Evolutionary conservation across 2,888 invertebrate species (phyloP).

Genomic region (Liposcelis brunnea): DNA sequence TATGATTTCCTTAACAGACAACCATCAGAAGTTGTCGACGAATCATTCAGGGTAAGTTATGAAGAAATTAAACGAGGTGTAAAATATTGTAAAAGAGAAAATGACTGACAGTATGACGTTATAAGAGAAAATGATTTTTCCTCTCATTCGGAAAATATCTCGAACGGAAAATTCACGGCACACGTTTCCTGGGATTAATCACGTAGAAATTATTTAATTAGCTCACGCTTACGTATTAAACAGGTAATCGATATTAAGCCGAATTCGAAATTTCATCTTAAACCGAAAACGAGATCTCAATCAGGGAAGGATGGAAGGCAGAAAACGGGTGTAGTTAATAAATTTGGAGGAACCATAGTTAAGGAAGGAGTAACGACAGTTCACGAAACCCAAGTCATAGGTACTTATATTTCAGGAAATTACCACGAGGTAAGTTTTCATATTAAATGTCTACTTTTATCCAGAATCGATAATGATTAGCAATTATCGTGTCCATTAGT

Average conservation of each 20-base stretch:
- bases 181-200: background rate
- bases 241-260: conserved; percentile 52
- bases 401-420: conserved; percentile 73
- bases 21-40: conserved; percentile 68
- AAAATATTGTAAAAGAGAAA: background rate
- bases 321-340: conserved; percentile 51
- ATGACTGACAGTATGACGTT: background rate
- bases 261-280: conserved; percentile 36
- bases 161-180: conserved; percentile 7
- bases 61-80: background rate
- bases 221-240: conserved; percentile 3
- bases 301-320: conserved; percentile 21
- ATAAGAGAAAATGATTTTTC: conserved; percentile 7
- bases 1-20: conserved; percentile 72
- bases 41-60: conserved; percentile 52
- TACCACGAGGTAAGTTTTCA: conserved; percentile 50
- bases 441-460: too few relatives aligned
- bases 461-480: too few relatives aligned
- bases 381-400: conserved; percentile 73
- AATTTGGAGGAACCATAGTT: conserved; percentile 65
- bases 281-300: conserved; percentile 27
- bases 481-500: too few relatives aligned
- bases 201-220: conserved; percentile 5
- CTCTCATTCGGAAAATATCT: conserved; percentile 11
- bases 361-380: conserved; percentile 69